A percentile compares a stretch with the other conserved stretches of the same genome.
Evolutionary conservation across 2,113 vertebrate genomes (phyloP).

Genomic region (Bubo scandiacus): DNA sequence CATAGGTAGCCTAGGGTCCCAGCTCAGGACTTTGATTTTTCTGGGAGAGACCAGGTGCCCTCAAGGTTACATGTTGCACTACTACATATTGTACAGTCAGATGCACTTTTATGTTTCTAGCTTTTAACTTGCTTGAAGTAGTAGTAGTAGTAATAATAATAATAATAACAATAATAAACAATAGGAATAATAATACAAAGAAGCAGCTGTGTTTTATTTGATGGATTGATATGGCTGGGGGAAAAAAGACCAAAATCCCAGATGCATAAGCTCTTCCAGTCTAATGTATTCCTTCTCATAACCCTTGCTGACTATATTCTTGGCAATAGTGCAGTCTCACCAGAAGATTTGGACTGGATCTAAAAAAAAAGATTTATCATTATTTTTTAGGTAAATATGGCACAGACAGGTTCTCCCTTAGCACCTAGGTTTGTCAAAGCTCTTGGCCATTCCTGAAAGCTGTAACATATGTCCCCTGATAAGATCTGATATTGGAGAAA

Average conservation of each 20-base stretch:
- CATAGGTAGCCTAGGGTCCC: neutral
- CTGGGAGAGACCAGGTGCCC: neutral
- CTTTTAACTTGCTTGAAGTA: neutral
- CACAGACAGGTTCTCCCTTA: neutral
- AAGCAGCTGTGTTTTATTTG: neutral
- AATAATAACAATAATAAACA: neutral
- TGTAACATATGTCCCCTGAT: neutral
- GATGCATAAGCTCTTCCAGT: neutral
- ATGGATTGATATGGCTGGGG: neutral
- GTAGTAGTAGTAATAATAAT: neutral
- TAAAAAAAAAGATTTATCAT: neutral
- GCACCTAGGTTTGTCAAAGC: neutral
- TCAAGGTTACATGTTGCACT: neutral
- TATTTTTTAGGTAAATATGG: neutral
- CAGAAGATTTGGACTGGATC: neutral
- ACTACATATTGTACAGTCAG: accelerated
- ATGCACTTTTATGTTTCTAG: neutral
- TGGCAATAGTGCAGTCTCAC: neutral
- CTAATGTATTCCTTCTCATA: neutral
- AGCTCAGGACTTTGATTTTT: neutral
- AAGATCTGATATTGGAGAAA: neutral
- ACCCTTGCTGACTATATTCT: neutral
- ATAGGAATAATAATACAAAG: neutral
- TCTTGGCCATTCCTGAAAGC: neutral
- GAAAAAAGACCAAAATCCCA: neutral